Percentiles rank a stretch among this genome's conserved stretches.
Conservation (phyloP, 2,797 vertebrate species). For the Masticophis lateralis region DNA sequence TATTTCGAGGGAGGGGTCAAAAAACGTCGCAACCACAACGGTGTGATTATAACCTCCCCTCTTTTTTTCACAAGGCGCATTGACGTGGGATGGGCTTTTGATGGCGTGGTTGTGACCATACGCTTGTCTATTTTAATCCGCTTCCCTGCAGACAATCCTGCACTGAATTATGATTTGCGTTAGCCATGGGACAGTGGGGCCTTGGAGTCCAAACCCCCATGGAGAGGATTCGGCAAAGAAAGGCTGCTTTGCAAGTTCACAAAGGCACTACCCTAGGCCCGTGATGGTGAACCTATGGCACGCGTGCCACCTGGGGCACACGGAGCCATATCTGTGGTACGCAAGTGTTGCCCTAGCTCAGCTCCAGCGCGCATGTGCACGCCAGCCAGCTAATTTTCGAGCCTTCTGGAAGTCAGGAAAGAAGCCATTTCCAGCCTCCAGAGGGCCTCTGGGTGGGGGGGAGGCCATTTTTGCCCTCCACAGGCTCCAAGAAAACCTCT, state of each 20-base stretch:
- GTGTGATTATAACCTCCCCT: neutral
- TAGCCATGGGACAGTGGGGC: neutral
- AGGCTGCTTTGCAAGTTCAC: neutral
- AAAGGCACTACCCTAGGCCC: neutral
- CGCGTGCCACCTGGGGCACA: no score
- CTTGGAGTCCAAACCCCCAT: neutral
- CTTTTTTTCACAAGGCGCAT: neutral
- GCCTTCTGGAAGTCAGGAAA: no score
- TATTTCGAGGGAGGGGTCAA: neutral
- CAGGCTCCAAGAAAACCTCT: no score
- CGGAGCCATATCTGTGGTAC: no score
- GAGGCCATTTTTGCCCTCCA: no score
- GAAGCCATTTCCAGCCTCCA: no score
- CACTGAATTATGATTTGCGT: neutral
- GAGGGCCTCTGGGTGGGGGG: no score
- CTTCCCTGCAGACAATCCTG: neutral
- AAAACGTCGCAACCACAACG: neutral
- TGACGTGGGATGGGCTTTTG: neutral
- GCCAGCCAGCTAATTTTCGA: no score
- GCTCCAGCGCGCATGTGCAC: no score
- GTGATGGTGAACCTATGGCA: no score
- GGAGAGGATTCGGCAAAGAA: neutral
- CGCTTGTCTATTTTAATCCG: neutral
- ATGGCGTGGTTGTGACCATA: neutral
- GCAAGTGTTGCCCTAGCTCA: no score